These are phyloP conservation scores for Crambe crambe DNA, from an alignment of 37 sponge, comb jelly and placozoan species.

Conservation along the genomic window DNA sequence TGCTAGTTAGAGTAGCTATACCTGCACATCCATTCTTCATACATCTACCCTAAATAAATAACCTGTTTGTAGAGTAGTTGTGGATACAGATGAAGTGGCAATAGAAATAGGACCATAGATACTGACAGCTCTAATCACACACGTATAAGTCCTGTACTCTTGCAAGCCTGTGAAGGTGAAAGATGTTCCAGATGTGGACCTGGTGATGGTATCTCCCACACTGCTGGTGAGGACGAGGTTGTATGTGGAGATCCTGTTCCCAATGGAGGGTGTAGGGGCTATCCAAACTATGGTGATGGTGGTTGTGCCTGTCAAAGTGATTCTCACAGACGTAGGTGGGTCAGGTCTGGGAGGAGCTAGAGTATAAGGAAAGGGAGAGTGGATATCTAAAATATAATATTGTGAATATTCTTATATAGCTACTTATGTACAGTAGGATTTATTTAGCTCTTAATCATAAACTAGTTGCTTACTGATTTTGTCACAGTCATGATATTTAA, in stretches of 20 bases:
- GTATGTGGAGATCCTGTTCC: background rate
- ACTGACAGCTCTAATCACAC: slow-evolving; percentile 1
- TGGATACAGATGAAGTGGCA: background rate
- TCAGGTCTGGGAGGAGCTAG: slow-evolving; percentile 11
- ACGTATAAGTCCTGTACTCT: slow-evolving; percentile 6
- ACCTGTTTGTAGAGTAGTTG: slow-evolving; percentile 9
- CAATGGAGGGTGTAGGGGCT: background rate
- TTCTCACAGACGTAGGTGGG: slow-evolving; percentile 3
- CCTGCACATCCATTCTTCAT: too few relatives aligned
- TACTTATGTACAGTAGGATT: too few relatives aligned
- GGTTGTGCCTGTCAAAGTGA: background rate
- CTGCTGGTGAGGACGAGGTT: background rate
- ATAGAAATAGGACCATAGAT: slow-evolving; percentile 4
- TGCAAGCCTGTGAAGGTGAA: slow-evolving; percentile 8
- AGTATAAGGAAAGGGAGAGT: too few relatives aligned
- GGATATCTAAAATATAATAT: too few relatives aligned
- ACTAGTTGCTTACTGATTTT: too few relatives aligned
- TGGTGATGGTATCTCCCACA: background rate
- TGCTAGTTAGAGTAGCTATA: too few relatives aligned
- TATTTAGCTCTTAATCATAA: too few relatives aligned
- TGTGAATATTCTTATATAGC: too few relatives aligned
- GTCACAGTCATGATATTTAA: too few relatives aligned
- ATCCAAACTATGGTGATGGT: background rate
- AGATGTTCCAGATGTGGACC: too few relatives aligned
- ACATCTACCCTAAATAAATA: too few relatives aligned